These are phyloP conservation scores for Psylliodes chrysocephalus DNA, from an alignment of 2,888 invertebrate species.

Conservation along the genomic window DNA sequence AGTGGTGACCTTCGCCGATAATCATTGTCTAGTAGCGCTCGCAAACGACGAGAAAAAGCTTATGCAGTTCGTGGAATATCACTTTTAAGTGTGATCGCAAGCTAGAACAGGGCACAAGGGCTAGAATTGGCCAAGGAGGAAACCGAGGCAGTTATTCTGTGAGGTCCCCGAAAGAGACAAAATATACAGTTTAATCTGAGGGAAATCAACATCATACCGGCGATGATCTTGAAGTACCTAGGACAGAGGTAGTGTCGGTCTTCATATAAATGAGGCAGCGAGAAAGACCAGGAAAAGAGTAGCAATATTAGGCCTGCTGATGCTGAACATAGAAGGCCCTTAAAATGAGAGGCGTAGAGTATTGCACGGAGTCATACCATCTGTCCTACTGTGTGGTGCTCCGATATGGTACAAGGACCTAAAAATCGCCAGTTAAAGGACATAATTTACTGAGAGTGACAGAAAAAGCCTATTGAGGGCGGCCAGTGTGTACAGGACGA, in stretches of 20 bases:
- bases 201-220: not conserved
- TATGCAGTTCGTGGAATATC: no score
- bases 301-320: slow-evolving; percentile 40
- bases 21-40: not conserved
- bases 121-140: slow-evolving; percentile 11
- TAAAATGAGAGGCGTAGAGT: slow-evolving; percentile 18
- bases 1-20: not conserved
- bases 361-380: slow-evolving; percentile 24
- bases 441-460: not conserved
- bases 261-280: not conserved
- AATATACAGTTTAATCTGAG: slow-evolving; percentile 1
- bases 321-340: slow-evolving; percentile 41
- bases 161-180: not conserved
- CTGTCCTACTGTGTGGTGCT: slow-evolving; percentile 36
- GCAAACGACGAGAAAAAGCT: not conserved
- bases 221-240: not conserved
- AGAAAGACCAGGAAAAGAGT: slow-evolving; percentile 26
- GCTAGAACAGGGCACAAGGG: not conserved
- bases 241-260: slow-evolving; percentile 4
- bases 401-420: slow-evolving; percentile 29
- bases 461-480: not conserved
- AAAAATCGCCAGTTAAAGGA: not conserved
- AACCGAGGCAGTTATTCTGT: slow-evolving; percentile 6
- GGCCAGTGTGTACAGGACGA: not conserved
- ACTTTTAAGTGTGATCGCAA: not conserved